Base-by-base conservation (phyloP, 2,113 vertebrate genomes). In the Lontra canadensis region DNA sequence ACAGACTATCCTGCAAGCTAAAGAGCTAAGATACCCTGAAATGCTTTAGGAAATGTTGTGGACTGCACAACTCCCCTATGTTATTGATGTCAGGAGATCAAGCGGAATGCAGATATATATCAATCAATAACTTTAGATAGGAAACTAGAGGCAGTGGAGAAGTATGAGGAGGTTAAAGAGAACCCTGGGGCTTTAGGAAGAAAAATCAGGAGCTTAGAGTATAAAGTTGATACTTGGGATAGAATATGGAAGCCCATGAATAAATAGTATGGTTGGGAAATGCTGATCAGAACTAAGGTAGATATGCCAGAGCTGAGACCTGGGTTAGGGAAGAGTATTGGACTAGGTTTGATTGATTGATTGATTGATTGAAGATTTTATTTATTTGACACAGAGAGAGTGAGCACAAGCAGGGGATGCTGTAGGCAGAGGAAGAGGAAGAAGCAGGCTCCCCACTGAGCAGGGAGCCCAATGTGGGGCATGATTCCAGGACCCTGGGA, bases 61-160 rank as follows among this genome's bases (percentile, higher is more conserved):
- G 73, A 96, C 86, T 81, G 21, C 67, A 71, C 25, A 67, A 81
- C 78, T 96, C 83, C n/a, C 90, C 42, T 88, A 49, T 95, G 82
- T 97, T 97, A 97, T 95, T 96, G 91, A 96, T 96, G 94, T 96
- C 65, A 90, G 90, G 88, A 97, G 98, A 82, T 93, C 93, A 97
- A 92, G 94, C 84, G 88, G 85, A 98, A 69, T 83, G n/a, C 42
- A 98, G 91, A 97, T 93, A 96, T 3, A 3, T 29, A 49, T 97
- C 95, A 84, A 10, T 96, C 96, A 89, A 0, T 10, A 15, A 73
- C 93, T 97, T 97, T 36, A 11, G 55, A 96, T 85, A 73, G 94
- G 92, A 97, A 98, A n/a, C 59, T 25, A 49, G 59, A 34, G 44
- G 89, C 90, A 92, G 23, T 74, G 59, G 83, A 93, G 90, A 96